Percentiles rank a stretch among this genome's conserved stretches.
phyloP scores from a whole-genome alignment of 2,797 vertebrate species.

The Odontamblyopus lacepedii region DNA sequence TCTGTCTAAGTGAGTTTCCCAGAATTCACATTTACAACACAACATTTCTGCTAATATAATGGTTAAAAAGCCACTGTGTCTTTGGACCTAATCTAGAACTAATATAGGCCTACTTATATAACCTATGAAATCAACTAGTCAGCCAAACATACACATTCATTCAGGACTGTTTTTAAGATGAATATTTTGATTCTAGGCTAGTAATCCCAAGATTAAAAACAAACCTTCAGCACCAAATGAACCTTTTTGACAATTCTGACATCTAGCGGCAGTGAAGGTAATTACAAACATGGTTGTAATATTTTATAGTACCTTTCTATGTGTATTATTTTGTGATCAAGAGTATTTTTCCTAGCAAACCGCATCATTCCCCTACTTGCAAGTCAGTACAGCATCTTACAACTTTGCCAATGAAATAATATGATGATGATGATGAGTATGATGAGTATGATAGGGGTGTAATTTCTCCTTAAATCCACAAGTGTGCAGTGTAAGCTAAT shows the following conservation, averaged over 20 bases:
- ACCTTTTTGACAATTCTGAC: slow-evolving; percentile 13
- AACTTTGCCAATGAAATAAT: background rate
- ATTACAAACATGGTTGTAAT: slow-evolving; percentile 4
- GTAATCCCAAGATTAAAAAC: background rate
- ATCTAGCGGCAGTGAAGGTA: slow-evolving; percentile 36
- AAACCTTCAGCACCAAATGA: background rate
- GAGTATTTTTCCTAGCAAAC: no score
- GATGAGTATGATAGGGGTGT: background rate
- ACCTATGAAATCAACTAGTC: no score
- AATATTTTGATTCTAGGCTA: background rate
- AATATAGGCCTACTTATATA: no score
- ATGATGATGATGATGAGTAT: background rate
- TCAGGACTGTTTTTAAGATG: background rate
- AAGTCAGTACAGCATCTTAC: no score
- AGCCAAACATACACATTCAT: background rate
- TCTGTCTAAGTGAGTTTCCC: background rate
- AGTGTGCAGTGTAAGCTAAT: slow-evolving; percentile 42
- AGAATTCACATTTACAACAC: background rate
- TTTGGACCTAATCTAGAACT: no score
- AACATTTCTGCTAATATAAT: background rate
- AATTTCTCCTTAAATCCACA: slow-evolving; percentile 23
- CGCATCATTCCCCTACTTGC: no score
- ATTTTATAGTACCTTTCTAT: background rate
- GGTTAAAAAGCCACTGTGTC: background rate
- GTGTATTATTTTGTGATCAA: background rate